Evolutionary conservation across 2,888 invertebrate species (phyloP).

Genomic region (Synergus japonicus): DNA sequence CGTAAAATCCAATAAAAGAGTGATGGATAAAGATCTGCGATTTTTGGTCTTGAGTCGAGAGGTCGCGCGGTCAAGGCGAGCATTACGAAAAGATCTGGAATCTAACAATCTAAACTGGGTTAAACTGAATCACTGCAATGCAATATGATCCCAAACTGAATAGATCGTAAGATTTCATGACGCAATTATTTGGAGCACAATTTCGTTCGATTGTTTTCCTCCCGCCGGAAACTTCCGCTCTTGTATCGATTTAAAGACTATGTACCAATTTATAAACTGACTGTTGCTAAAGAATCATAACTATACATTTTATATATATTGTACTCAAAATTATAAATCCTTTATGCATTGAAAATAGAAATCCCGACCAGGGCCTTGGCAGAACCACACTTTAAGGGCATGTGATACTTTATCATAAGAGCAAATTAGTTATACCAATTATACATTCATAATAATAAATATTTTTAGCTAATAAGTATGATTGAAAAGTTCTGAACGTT

Average conservation of each 20-base stretch:
- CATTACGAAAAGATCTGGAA: slow-evolving; percentile 50
- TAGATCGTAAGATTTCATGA: slow-evolving; percentile 1
- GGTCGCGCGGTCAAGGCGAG: slow-evolving; percentile 55
- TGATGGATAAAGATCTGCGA: slow-evolving; percentile 41
- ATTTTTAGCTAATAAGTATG: too few relatives aligned
- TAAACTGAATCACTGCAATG: slow-evolving; percentile 10
- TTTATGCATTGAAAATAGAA: too few relatives aligned
- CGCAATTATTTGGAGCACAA: slow-evolving; percentile 9
- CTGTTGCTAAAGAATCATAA: not conserved
- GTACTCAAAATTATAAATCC: too few relatives aligned
- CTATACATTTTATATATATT: not conserved
- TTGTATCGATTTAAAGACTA: not conserved
- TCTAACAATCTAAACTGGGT: slow-evolving; percentile 32
- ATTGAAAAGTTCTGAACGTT: too few relatives aligned
- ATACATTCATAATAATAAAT: too few relatives aligned
- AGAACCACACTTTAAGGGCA: too few relatives aligned
- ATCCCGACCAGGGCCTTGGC: too few relatives aligned
- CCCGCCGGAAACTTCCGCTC: not conserved
- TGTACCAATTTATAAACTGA: not conserved
- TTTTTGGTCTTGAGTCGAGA: slow-evolving; percentile 43
- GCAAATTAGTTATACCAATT: too few relatives aligned
- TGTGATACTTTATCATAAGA: too few relatives aligned
- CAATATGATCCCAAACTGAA: slow-evolving; percentile 10
- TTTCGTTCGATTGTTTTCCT: not conserved
- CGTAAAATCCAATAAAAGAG: slow-evolving; percentile 4